Evolutionary conservation across 2,888 invertebrate genomes (phyloP).

Genomic region (Orchesellides sinensis): DNA sequence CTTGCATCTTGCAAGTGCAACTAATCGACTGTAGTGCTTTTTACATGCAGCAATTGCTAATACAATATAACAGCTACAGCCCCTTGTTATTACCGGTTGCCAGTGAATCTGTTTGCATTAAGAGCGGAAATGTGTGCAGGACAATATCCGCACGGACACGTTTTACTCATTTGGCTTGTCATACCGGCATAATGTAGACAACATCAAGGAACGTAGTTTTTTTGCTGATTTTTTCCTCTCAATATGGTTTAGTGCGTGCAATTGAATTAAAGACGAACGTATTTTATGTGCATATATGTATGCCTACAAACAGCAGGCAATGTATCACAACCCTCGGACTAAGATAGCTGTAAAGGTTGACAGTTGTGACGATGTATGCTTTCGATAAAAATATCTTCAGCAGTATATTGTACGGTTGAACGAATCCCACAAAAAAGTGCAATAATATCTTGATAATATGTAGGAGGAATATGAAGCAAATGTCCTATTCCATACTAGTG

Average conservation of each 20-base stretch:
- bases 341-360: too few relatives aligned
- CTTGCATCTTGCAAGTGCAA: too few relatives aligned
- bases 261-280: too few relatives aligned
- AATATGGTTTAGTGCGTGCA: too few relatives aligned
- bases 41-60: too few relatives aligned
- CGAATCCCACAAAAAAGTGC: not conserved
- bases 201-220: not conserved
- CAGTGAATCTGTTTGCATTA: not conserved
- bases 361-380: too few relatives aligned
- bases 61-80: too few relatives aligned
- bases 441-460: slow-evolving; percentile 12
- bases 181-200: not conserved
- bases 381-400: not conserved
- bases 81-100: too few relatives aligned
- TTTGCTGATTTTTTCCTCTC: slow-evolving; percentile 1
- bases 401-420: not conserved
- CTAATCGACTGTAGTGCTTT: too few relatives aligned
- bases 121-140: not conserved
- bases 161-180: not conserved
- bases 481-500: not conserved
- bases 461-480: not conserved
- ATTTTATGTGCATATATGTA: too few relatives aligned
- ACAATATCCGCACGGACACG: not conserved
- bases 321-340: too few relatives aligned
- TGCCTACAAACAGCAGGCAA: too few relatives aligned